Evolutionary conservation across 92 coral and sea anemone genomes (phyloP), one percentile per base, ranked within the genome.

Genomic region (Palythoa caribaeorum): DNA sequence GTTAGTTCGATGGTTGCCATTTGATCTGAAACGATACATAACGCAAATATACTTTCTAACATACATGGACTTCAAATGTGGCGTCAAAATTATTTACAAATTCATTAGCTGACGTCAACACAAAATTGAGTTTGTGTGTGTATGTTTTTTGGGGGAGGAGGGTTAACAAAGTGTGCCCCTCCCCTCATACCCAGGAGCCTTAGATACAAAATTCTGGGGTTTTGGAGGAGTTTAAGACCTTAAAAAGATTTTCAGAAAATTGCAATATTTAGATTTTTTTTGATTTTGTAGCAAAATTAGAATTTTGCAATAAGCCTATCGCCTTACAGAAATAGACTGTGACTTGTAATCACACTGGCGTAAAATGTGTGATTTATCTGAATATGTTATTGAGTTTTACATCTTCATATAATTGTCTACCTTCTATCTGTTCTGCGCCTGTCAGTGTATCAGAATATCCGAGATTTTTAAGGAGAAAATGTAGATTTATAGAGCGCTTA

Each of bases 101-200:
- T 55, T 13, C 62, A 55, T 55, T 55, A 55, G 62, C 62, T 55
- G 62, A 55, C 17, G 13, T 55, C 17, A 55, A 15, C 17, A 55
- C 13, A 55, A 55, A 55, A 6, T 40, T 55, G 62, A 55, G 62
- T 55, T 55, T 55, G 62, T 55, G 62, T 55, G 17, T 55, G 62
- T 55, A 13, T 55, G 62, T 55, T 55, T 11, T 55, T 55, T 10
- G 10, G 17, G 62, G 62, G 62, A 55, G 62, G 62, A 55, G 62
- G 62, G 62, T 11, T 55, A 13, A 55, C 62, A 55, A 55, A 55
- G 62, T 55, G 62, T 55, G 62, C 17, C 62, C 62, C 62, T 55
- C 62, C 62, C 62, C 62, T 55, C 62, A 55, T 55, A 55, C 62
- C 62, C 62, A 55, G 71, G 17, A 17, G 71, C 71, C 36, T 65